Conservation (phyloP, 2,888 invertebrate genomes). For the Penaeus monodon region DNA sequence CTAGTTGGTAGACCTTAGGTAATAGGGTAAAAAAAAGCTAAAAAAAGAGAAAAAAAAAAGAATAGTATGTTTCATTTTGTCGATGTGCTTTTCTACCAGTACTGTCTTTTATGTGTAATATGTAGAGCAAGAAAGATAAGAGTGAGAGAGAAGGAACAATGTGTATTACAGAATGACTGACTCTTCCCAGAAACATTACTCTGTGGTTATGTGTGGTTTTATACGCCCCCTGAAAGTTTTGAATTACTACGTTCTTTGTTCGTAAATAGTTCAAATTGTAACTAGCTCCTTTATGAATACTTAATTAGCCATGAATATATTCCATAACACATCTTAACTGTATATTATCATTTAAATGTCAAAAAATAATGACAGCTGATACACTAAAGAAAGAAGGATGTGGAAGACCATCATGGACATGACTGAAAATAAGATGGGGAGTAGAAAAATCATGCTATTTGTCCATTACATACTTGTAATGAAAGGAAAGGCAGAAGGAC, state of each 20-base stretch:
- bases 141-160: background rate
- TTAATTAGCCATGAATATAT: slow-evolving; percentile 4
- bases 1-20: slow-evolving; percentile 54
- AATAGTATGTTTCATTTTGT: slow-evolving; percentile 49
- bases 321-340: background rate
- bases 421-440: no score
- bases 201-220: slow-evolving; percentile 45
- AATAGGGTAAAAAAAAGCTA: background rate
- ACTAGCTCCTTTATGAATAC: background rate
- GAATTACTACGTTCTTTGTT: slow-evolving; percentile 14
- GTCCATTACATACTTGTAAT: slow-evolving; percentile 10
- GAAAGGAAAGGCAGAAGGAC: background rate
- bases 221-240: slow-evolving; percentile 40
- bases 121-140: slow-evolving; percentile 22
- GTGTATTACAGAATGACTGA: slow-evolving; percentile 41
- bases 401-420: no score
- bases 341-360: background rate
- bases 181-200: slow-evolving; percentile 22
- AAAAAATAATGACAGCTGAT: no score
- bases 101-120: slow-evolving; percentile 56
- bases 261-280: slow-evolving; percentile 11
- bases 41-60: background rate
- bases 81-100: slow-evolving; percentile 62
- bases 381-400: no score
- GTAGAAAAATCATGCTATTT: no score